phyloP scores from a whole-genome alignment of 2,113 vertebrate species.

The Tragelaphus buxtoni region DNA sequence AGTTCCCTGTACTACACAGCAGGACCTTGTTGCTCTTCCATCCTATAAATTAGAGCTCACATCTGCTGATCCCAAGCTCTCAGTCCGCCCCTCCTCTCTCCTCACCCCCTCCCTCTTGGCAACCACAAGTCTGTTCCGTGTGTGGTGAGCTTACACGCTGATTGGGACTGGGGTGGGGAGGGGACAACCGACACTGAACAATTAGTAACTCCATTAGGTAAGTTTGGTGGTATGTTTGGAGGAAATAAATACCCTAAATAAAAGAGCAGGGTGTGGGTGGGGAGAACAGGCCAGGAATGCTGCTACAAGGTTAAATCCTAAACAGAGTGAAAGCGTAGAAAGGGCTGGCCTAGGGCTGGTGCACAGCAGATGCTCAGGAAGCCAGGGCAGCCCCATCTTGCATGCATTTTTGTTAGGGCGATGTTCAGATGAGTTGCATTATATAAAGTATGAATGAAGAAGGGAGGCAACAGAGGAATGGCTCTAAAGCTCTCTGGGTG shows the following conservation, averaged over 20 bases:
- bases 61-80: not conserved
- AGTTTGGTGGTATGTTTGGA: not conserved
- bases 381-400: not conserved
- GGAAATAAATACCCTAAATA: not conserved
- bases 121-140: not conserved
- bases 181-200: not conserved
- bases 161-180: not conserved
- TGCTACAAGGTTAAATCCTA: not conserved
- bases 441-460: not conserved
- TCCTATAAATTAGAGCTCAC: not conserved
- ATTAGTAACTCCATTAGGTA: not conserved
- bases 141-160: not conserved
- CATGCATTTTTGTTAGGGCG: not conserved
- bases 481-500: not conserved
- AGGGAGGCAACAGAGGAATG: not conserved
- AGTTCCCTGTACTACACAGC: not conserved
- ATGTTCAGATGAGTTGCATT: not conserved
- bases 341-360: not conserved
- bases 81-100: not conserved
- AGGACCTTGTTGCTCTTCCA: not conserved
- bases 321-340: rapidly evolving
- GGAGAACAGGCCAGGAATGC: not conserved
- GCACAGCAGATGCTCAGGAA: not conserved
- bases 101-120: not conserved
- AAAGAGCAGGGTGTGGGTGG: not conserved